These are phyloP conservation scores for Leucosticte australis DNA, from an alignment of 2,113 vertebrate genomes.

Conservation along the genomic window DNA sequence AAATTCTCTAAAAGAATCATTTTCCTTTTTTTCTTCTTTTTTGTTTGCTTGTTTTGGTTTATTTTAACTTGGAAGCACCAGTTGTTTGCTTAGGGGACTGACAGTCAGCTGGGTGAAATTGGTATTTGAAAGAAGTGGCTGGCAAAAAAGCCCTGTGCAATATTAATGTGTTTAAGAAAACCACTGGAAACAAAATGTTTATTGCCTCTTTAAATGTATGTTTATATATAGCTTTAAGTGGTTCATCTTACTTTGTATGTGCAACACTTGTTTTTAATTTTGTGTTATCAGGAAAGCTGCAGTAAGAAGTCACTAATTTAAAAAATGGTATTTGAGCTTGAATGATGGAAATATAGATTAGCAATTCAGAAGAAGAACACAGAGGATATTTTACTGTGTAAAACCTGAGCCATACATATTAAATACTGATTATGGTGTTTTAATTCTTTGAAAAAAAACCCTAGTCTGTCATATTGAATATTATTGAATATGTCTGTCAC, in stretches of 20 bases:
- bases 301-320: neutral
- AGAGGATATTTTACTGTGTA: neutral
- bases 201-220: neutral
- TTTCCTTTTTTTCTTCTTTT: neutral
- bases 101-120: constrained; percentile 34
- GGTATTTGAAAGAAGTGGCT: neutral
- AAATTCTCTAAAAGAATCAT: neutral
- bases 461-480: neutral
- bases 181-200: constrained; percentile 49
- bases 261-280: constrained; percentile 36
- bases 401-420: neutral
- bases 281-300: constrained; percentile 16
- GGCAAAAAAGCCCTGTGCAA: constrained; percentile 22
- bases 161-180: constrained; percentile 54
- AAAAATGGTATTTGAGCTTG: constrained; percentile 25
- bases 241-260: neutral
- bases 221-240: constrained; percentile 44
- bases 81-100: neutral
- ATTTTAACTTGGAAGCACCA: neutral
- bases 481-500: no score
- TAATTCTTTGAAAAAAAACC: neutral
- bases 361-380: neutral
- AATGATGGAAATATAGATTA: constrained; percentile 26
- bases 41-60: neutral
- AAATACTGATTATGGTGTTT: neutral